Base-by-base conservation (phyloP, 2,797 vertebrate species). In the Helicolenus hilgendorfi region DNA sequence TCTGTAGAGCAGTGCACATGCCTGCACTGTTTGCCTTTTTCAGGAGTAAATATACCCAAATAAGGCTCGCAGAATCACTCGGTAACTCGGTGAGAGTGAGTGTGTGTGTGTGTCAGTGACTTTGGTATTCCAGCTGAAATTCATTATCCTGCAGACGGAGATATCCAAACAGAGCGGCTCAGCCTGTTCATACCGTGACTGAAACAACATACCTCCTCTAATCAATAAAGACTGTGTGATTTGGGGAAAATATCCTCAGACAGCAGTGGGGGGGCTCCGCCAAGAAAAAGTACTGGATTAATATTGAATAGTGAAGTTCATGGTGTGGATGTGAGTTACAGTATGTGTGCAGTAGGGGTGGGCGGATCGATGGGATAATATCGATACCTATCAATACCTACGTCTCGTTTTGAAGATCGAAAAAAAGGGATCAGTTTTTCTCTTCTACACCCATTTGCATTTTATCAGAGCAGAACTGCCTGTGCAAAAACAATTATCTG, bases 31-130 rank as follows among this genome's bases (percentile, higher is more conserved):
- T 89, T 72, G 91, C 64, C 76, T 85, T 90, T 86, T 94, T 91
- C 90, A 89, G 70, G 80, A 84, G 93, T 89, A 95, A 94, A 94
- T 91, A 94, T 89, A 82, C 78, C 96, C 96, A 95, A 96, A 97
- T 96, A 96, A 95, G 95, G 95, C 72, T 36, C 2, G 49, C 38
- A 64, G 79, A 85, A 91, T 81, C 68, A 79, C 87, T 69, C 67
- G 3, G 80, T 53, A 53, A 26, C 64, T 71, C 36, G 29, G 68
- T 15, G n/a, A 55, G 53, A 55, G 53, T 20, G 53, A 55, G 38
- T 58, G 55, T 27, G 33, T 22, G 83, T 83, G 79, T 85, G 69
- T 87, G 72, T 90, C 55, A 60, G 65, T 83, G 81, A 55, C 55
- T 89, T 26, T 85, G 88, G 78, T 92, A 77, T 90, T 94, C 82